Evolutionary conservation across 1,140 invertebrate species (phyloP), one percentile per base, ranked within the genome.

Genomic region (Streblospio benedicti): DNA sequence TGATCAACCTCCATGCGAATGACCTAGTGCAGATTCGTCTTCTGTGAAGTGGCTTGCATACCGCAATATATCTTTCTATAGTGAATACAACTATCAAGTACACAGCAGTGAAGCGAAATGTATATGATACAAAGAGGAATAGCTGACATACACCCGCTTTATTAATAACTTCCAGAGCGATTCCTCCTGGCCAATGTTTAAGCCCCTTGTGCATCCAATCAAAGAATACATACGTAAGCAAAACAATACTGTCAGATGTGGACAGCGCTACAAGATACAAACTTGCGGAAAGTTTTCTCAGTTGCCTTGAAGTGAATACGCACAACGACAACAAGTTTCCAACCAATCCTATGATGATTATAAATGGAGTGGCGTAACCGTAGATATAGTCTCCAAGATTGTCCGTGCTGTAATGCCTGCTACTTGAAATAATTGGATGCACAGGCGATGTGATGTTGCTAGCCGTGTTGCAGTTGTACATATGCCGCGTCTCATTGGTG

Each of bases 41-140:
- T 31, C 58, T 23, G 16, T 57, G 44, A 6, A 64, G 52, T 32
- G 62, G 62, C 20, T 57, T 59, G 31, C 62, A 64, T 0, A 64
- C 62, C 2, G 53, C 62, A 50, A 64, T 67, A 63, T 71, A 75
- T 9, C 73, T 47, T 58, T 75, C 73, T 31, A 66, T 59, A 0
- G 73, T 73, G 51, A 75, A 75, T 18, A 66, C 64, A 0, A 71
- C 73, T 6, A 75, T 62, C 25, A 75, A 49, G 71, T 71, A 75
- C 2, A 69, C 66, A 0, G 71, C 73, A 28, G 72, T 33, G 58
- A 75, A 73, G 4, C 73, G 63, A 9, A 60, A 65, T n/a, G 67
- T 59, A 51, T 73, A 73, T 32, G 62, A 61, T 0, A 73, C 35
- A 51, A 69, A 72, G 2, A 69, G 20, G 2, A 66, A 59, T 4